Evolutionary conservation across 2,888 invertebrate species (phyloP).

Genomic region (Kryphioiulus occultus): DNA sequence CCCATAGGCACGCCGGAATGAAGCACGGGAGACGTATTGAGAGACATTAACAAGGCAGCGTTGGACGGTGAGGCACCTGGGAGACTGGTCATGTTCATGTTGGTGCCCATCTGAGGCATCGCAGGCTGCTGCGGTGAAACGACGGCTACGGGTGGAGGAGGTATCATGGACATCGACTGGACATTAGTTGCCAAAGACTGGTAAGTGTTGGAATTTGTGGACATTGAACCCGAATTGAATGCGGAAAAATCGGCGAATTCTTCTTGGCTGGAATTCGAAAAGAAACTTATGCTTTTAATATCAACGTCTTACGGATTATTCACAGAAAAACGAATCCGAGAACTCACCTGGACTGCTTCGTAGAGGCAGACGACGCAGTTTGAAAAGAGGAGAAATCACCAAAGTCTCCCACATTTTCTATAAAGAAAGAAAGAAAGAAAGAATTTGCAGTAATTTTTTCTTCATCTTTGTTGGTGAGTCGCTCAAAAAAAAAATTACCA

Average conservation of each 20-base stretch:
- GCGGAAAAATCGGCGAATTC: conserved; percentile 55
- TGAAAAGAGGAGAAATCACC: conserved; percentile 82
- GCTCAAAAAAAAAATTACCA: not conserved
- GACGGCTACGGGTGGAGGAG: conserved; percentile 51
- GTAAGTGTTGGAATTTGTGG: conserved; percentile 44
- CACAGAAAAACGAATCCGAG: not conserved
- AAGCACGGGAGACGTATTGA: conserved; percentile 34
- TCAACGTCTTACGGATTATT: not conserved
- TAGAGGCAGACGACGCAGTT: conserved; percentile 51
- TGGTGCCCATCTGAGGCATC: not conserved
- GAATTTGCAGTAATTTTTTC: not conserved
- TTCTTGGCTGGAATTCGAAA: conserved; percentile 51
- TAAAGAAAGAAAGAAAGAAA: conserved; percentile 20
- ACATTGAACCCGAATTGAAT: conserved; percentile 53
- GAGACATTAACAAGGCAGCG: conserved; percentile 51
- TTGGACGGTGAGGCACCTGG: conserved; percentile 51
- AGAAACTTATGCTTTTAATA: not conserved
- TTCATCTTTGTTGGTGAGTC: not conserved
- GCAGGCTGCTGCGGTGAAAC: conserved; percentile 50
- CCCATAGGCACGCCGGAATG: conserved; percentile 43
- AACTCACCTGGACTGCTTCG: conserved; percentile 48
- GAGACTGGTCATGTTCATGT: conserved; percentile 15
- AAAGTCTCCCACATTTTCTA: conserved; percentile 70
- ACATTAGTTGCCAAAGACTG: conserved; percentile 50
- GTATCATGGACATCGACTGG: conserved; percentile 53